phyloP scores from a whole-genome alignment of 2,113 vertebrate genomes.

The Leucoraja erinaceus region DNA sequence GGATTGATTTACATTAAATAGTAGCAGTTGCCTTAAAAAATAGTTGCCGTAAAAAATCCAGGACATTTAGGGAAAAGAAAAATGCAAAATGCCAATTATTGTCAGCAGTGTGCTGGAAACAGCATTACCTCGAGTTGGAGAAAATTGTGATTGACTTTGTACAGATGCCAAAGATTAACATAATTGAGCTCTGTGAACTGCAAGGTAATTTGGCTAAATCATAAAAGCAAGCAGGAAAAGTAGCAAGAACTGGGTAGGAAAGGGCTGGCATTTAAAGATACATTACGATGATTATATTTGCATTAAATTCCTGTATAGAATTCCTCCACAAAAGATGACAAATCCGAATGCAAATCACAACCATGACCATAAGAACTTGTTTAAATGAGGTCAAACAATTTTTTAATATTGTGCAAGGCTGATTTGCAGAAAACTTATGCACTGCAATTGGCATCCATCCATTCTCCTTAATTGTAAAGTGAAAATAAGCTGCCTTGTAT shows the following conservation, averaged over 20 bases:
- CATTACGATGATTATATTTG: conserved; percentile 3
- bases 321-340: not conserved
- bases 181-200: conserved; percentile 5
- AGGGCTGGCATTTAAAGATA: conserved; percentile 12
- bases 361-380: not conserved
- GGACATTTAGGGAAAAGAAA: not conserved
- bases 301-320: not conserved
- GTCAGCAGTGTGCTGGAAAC: conserved; percentile 21
- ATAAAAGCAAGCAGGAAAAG: not conserved
- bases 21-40: too few species aligned
- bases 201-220: conserved; percentile 11
- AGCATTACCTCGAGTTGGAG: conserved; percentile 11
- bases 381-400: not conserved
- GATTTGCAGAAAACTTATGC: conserved; percentile 1
- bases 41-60: not conserved
- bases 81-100: conserved; percentile 23
- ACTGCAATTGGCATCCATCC: not conserved
- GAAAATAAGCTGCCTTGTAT: conserved; percentile 32
- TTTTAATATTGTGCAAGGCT: not conserved
- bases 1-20: not conserved
- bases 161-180: conserved; percentile 27
- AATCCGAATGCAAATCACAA: not conserved
- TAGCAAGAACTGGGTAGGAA: not conserved
- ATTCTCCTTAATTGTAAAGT: not conserved
- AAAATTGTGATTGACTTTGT: conserved; percentile 29